Percentiles rank a stretch among this genome's conserved stretches.
Conservation (phyloP, 1,140 invertebrate genomes). For the Calosoma granatense region DNA sequence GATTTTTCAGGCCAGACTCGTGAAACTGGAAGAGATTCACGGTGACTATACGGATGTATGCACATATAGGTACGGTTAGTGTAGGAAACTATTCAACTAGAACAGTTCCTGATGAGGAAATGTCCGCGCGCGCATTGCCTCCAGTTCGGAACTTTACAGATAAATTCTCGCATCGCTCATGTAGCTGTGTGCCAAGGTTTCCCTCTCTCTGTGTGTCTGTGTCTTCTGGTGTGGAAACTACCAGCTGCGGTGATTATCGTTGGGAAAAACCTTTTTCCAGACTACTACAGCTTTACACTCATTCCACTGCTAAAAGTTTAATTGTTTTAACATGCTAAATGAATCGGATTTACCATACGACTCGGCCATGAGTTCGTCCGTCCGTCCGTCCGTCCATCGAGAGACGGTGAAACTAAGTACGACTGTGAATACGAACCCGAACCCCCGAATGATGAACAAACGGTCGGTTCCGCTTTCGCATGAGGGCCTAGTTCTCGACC, state of each 20-base stretch:
- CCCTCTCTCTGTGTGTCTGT: too few species aligned
- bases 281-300: background rate
- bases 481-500: background rate
- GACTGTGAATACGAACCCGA: too few species aligned
- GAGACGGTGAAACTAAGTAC: too few species aligned
- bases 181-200: background rate
- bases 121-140: background rate
- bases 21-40: too few species aligned
- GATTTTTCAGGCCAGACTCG: too few species aligned
- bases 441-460: background rate
- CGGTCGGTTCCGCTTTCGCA: background rate
- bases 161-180: background rate
- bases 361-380: background rate
- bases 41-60: too few species aligned
- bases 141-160: background rate
- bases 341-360: conserved; percentile 1
- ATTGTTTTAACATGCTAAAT: conserved; percentile 9
- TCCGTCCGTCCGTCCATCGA: background rate
- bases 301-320: conserved; percentile 7
- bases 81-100: too few species aligned
- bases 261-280: background rate
- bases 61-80: too few species aligned
- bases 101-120: conserved; percentile 1
- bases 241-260: conserved; percentile 4
- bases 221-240: conserved; percentile 1